Percentiles rank a stretch among this genome's conserved stretches.
phyloP scores from a whole-genome alignment of 92 coral and sea anemone species.

The Desmophyllum pertusum region DNA sequence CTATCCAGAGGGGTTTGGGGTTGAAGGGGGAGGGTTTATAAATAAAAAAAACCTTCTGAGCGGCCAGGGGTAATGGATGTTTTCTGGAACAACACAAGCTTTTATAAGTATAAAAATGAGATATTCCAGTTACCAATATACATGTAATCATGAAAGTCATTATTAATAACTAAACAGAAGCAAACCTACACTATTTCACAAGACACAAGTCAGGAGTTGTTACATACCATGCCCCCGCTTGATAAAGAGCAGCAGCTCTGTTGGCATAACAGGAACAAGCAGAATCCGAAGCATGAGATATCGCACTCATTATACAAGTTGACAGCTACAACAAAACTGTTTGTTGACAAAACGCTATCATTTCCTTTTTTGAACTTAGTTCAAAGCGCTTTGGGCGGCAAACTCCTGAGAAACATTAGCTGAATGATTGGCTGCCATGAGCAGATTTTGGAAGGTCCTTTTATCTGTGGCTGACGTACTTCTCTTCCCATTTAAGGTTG shows the following conservation, averaged over 20 bases:
- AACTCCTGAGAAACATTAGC: slow-evolving; percentile 31
- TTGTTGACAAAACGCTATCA: slow-evolving; percentile 93
- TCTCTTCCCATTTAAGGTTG: slow-evolving; percentile 73
- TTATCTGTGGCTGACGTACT: slow-evolving; percentile 42
- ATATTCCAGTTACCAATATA: too few relatives aligned
- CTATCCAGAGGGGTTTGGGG: too few relatives aligned
- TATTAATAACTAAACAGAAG: too few relatives aligned
- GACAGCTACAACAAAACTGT: slow-evolving; percentile 97
- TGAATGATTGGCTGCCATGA: slow-evolving; percentile 32
- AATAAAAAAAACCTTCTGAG: too few relatives aligned
- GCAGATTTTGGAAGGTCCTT: slow-evolving; percentile 29
- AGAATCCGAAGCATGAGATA: slow-evolving; percentile 79
- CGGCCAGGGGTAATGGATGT: too few relatives aligned
- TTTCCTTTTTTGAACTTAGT: slow-evolving; percentile 82
- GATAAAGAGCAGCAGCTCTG: slow-evolving; percentile 95
- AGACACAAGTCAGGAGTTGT: background rate
- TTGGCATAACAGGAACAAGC: slow-evolving; percentile 94
- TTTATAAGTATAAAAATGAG: too few relatives aligned
- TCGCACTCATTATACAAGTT: slow-evolving; percentile 92
- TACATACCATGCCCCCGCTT: slow-evolving; percentile 98
- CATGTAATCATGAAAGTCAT: too few relatives aligned
- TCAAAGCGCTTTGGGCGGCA: slow-evolving; percentile 85
- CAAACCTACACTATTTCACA: too few relatives aligned
- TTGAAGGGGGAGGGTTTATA: too few relatives aligned
- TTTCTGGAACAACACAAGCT: too few relatives aligned